Evolutionary conservation across 2,113 vertebrate species (phyloP), one percentile per base, ranked within the genome.

Genomic region (Bettongia penicillata): DNA sequence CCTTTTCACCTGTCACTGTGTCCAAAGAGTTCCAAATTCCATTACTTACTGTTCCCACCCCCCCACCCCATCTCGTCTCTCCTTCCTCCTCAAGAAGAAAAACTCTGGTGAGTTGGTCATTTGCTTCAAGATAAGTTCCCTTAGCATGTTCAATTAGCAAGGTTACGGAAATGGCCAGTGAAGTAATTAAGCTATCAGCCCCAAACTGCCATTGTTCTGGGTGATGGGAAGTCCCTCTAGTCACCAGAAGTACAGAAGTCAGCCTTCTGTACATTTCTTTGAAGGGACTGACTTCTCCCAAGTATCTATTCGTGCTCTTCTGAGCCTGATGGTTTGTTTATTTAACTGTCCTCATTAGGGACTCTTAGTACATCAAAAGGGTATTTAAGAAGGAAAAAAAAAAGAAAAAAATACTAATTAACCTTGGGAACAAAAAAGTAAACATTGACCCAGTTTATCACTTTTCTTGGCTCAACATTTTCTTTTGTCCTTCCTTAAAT

Each of bases 281-380:
- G 92, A 28, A 47, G 90, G 90, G 55, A 77, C 91, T 92, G 92
- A 55, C 90, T 96, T 96, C 89, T 93, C 93, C 93, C 50, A 68
- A 94, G 77, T 93, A 68, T 77, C 93, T 84, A 84, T 22, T 43
- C 96, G 93, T 61, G 53, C 93, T 96, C 37, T 94, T 95, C 26
- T 47, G 53, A 94, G 84, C 26, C 50, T 91, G 57, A 96, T 91
- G 52, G 91, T 94, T 95, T 98, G 96, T 95, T 96, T 98, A 93
- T 91, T 95, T 94, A 95, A 95, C 92, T 89, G 90, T 92, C 92
- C 48, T 96, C 53, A 91, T 93, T 25, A 53, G 1, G 77, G 92
- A 91, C 90, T 95, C 92, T 97, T 90, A 91, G 92, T 84, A 91
- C 90, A 90, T 91, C 53, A 94, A 77, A 84, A 97, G 49, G 19